Percentiles rank a stretch among this genome's conserved stretches.
Evolutionary conservation across 2,113 vertebrate species (phyloP).

Genomic region (Suncus etruscus): DNA sequence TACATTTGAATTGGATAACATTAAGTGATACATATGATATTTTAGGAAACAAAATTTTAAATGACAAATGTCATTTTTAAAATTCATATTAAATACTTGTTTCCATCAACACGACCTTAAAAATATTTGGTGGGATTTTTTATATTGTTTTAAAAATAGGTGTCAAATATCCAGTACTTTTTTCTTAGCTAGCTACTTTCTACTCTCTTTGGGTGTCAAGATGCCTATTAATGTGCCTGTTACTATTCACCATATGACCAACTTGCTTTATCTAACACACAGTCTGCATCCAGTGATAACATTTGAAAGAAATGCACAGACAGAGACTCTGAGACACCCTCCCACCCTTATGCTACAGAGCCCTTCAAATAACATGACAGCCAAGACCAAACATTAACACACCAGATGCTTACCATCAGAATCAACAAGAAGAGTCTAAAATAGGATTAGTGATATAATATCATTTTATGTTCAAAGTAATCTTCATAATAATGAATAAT

Average conservation of each 20-base stretch:
- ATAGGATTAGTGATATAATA: background rate
- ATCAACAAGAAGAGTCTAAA: background rate
- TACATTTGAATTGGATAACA: background rate
- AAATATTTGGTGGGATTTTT: background rate
- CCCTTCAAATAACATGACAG: constrained; percentile 52
- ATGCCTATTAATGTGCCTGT: constrained; percentile 16
- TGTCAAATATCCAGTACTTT: constrained; percentile 1
- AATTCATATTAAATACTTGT: background rate
- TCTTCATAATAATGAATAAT: constrained; percentile 19
- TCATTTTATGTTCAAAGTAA: constrained; percentile 1
- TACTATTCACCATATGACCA: constrained; percentile 40
- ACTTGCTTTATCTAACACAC: constrained; percentile 54
- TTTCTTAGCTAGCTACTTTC: background rate
- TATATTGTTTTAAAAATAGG: constrained; percentile 35
- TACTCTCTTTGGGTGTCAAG: constrained; percentile 50
- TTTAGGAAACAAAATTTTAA: background rate
- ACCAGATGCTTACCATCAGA: constrained; percentile 53
- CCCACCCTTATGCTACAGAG: constrained; percentile 40
- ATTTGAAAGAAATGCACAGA: constrained; percentile 51
- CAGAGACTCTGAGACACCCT: constrained; percentile 12
- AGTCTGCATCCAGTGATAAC: constrained; percentile 54
- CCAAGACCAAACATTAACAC: constrained; percentile 18
- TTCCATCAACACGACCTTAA: constrained; percentile 26
- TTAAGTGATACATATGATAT: background rate
- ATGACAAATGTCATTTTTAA: background rate